A percentile compares a stretch with the other conserved stretches of the same genome.
Evolutionary conservation across 1,140 invertebrate species (phyloP).

Genomic region (Formica selysi): DNA sequence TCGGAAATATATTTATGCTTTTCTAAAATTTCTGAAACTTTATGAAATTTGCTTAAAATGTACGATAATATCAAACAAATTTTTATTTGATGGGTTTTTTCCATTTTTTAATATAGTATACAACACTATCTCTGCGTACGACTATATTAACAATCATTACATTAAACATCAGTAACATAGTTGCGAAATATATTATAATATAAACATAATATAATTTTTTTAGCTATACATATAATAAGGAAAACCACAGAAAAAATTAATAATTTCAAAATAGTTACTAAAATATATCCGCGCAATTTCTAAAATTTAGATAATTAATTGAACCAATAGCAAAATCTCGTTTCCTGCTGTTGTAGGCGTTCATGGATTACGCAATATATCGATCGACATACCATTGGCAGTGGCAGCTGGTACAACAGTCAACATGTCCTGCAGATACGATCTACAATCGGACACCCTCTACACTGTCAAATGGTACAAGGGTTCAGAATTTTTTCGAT

Average conservation of each 20-base stretch:
- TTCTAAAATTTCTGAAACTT: constrained; percentile 9
- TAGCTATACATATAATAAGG: background rate
- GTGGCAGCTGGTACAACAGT: constrained; percentile 85
- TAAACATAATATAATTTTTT: background rate
- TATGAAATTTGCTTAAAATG: constrained; percentile 25
- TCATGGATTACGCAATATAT: constrained; percentile 83
- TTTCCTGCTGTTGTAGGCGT: constrained; percentile 76
- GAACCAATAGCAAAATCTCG: background rate
- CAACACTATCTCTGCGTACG: background rate
- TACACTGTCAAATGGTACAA: constrained; percentile 96
- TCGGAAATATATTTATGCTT: background rate
- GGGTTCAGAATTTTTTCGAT: constrained; percentile 92
- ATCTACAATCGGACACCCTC: constrained; percentile 87
- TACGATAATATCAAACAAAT: background rate
- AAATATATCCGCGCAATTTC: background rate
- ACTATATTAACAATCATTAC: background rate
- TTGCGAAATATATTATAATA: constrained; percentile 1
- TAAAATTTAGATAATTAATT: background rate
- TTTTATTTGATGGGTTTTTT: background rate
- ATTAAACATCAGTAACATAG: background rate
- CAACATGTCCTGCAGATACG: constrained; percentile 85
- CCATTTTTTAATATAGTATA: background rate
- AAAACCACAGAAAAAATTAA: background rate
- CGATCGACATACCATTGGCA: constrained; percentile 85
- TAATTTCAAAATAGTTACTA: background rate